Evolutionary conservation across 2,113 vertebrate species (phyloP).

Genomic region (Aptenodytes patagonicus): DNA sequence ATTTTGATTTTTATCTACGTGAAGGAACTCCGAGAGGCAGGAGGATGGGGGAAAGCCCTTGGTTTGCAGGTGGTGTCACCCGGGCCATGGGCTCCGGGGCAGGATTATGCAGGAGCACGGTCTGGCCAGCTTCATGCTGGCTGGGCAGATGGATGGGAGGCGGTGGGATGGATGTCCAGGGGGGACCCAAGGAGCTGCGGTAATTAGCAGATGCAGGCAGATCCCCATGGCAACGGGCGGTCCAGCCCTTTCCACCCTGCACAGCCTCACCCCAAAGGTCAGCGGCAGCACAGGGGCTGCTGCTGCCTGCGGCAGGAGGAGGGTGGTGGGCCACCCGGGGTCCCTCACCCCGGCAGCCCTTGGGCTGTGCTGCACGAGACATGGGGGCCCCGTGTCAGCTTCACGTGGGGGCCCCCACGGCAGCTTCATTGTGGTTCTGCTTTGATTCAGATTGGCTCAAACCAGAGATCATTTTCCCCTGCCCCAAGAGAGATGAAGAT

Average conservation of each 20-base stretch:
- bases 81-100: neutral
- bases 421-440: neutral
- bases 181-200: neutral
- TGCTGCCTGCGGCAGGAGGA: neutral
- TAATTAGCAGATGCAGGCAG: neutral
- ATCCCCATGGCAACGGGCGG: neutral
- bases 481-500: neutral
- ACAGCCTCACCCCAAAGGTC: neutral
- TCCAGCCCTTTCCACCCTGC: neutral
- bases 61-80: neutral
- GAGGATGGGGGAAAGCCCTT: neutral
- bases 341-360: neutral
- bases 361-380: rapidly evolving
- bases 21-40: neutral
- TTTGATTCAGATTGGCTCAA: neutral
- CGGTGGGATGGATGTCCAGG: rapidly evolving
- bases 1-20: rapidly evolving
- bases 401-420: neutral
- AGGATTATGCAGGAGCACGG: neutral
- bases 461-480: neutral
- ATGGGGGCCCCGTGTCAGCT: neutral
- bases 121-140: neutral
- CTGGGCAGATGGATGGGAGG: neutral
- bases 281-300: neutral
- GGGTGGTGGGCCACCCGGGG: rapidly evolving